Conservation (phyloP, 2,113 vertebrate species). For the Pachycephala philippinensis region DNA sequence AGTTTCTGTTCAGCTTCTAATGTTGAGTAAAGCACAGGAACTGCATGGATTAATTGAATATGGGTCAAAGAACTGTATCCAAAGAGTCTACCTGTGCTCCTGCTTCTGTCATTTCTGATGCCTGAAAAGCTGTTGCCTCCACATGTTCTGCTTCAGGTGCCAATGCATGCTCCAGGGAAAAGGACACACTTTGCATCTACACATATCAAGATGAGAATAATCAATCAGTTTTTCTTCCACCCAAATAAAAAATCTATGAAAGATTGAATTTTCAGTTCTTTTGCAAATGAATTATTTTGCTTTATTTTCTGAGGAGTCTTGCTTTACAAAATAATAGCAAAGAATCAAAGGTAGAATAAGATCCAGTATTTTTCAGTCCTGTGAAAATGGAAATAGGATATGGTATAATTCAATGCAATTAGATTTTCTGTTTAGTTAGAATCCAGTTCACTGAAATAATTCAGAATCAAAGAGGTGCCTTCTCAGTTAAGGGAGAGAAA, state of each 20-base stretch:
- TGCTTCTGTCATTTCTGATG: constrained; percentile 45
- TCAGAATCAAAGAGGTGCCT: not conserved
- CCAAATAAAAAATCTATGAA: not conserved
- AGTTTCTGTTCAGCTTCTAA: not conserved
- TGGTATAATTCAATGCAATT: not conserved
- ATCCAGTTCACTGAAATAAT: not conserved
- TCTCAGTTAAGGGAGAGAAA: not conserved
- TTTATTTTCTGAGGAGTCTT: not conserved
- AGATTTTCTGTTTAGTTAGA: constrained; percentile 5
- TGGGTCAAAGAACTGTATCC: constrained; percentile 45
- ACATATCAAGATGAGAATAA: constrained; percentile 27
- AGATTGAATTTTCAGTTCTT: not conserved
- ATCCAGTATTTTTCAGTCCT: not conserved
- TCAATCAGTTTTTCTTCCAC: not conserved
- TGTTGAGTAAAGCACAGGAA: not conserved
- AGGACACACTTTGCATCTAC: constrained; percentile 3
- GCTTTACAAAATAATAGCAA: not conserved
- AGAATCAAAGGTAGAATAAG: not conserved
- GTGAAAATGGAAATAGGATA: not conserved
- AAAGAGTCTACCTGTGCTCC: not conserved
- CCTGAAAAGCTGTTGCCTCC: constrained; percentile 46
- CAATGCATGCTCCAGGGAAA: constrained; percentile 17
- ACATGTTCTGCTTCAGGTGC: constrained; percentile 48
- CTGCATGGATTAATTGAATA: not conserved
- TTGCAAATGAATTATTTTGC: not conserved